phyloP scores from a whole-genome alignment of 2,888 invertebrate genomes.

The Drosophila longiperda region DNA sequence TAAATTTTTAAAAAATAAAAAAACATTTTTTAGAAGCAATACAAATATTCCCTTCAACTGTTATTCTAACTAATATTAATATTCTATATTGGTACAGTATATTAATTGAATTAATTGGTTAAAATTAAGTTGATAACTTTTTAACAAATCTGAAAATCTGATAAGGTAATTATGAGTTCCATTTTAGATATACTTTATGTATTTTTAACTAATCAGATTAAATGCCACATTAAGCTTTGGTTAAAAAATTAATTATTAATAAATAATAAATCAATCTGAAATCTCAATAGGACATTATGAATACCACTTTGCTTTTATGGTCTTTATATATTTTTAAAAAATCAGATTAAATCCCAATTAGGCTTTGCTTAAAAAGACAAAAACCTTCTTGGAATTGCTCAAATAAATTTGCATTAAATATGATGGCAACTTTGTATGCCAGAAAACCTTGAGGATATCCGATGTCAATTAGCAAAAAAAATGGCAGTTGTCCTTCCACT shows the following conservation, averaged over 20 bases:
- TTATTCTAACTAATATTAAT: background rate
- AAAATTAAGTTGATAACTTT: background rate
- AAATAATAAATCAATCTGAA: background rate
- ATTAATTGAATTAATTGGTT: background rate
- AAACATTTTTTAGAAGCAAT: background rate
- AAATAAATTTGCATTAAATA: background rate
- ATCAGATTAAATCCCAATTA: background rate
- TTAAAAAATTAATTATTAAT: too few relatives aligned
- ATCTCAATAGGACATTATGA: background rate
- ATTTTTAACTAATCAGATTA: background rate
- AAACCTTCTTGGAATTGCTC: background rate
- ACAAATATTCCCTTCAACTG: too few relatives aligned
- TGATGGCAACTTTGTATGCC: background rate
- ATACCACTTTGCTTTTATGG: too few relatives aligned
- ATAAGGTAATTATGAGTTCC: too few relatives aligned
- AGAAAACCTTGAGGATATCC: background rate
- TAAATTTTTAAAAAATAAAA: background rate
- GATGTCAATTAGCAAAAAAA: background rate
- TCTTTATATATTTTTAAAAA: too few relatives aligned
- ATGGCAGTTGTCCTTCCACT: background rate
- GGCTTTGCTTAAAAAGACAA: too few relatives aligned
- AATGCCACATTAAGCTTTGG: background rate
- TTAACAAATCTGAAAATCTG: background rate
- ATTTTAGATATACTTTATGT: too few relatives aligned
- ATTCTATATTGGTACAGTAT: background rate